Evolutionary conservation across 2,113 vertebrate genomes (phyloP), one percentile per base, ranked within the genome.

Genomic region (Campylorhamphus procurvoides): DNA sequence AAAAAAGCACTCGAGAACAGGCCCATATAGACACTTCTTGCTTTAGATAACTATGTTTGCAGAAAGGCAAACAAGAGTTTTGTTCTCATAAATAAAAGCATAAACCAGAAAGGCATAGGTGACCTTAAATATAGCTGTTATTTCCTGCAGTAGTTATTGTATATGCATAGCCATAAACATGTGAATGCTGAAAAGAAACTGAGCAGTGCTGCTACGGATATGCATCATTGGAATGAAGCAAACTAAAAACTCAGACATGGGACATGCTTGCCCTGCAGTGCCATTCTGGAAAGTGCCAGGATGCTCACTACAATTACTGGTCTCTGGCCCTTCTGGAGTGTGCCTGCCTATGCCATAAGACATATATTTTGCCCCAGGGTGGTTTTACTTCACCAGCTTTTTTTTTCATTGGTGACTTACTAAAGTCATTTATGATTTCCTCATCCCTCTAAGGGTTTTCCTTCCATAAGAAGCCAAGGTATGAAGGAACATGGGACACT

Each of bases 1-100:
- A 29, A 68, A 84, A 49, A 35, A 49, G 3, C 10, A 19, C 19
- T 19, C 23, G 40, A 62, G 47, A 74, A 33, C 29, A 56, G 18
- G 4, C 9, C 16, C 18, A 1, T 18, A 0, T 5, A 7, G 6
- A 8, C 1, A 3, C 18, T 58, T 75, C 49, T 69, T 85, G 49
- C 23, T 53, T 84, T 64, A 53, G 33, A 20, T 78, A 79, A 23
- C 42, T 3, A 4, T 9, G 14, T 37, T 76, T 46, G 19, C 27
- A 53, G n/a, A 47, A 29, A 82, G 22, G 13, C 27, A 44, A 66
- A 24, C 2, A 39, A 28, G 19, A 39, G 22, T 59, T 67, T 83
- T 75, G 16, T 69, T 75, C 44, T 53, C 35, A 15, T 71, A 64
- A 59, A 75, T 63, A 42, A 40, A 60, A 37, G 22, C 35, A n/a